Conservation (phyloP, 2,113 vertebrate genomes). For the mouse (Mus musculus) region DNA sequence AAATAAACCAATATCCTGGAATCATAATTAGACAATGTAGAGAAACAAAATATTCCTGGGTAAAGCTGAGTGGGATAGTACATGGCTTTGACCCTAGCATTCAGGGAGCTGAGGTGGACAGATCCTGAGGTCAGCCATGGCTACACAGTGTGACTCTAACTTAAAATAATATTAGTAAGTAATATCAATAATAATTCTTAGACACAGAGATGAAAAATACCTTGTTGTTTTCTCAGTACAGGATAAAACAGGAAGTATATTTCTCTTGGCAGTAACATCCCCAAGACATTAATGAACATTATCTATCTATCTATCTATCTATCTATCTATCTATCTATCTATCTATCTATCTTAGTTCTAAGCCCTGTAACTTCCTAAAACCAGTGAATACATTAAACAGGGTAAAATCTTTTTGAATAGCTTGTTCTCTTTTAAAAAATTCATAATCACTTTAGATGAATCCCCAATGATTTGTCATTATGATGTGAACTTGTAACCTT, state of each 20-base stretch:
- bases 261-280: neutral
- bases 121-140: neutral
- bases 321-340: too few species aligned
- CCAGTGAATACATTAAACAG: neutral
- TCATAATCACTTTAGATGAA: neutral
- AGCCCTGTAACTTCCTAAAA: neutral
- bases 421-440: neutral
- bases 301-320: too few species aligned
- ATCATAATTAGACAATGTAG: neutral
- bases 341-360: neutral
- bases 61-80: too few species aligned
- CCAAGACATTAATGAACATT: neutral
- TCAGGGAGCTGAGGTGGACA: neutral
- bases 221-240: neutral
- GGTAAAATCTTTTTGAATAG: neutral
- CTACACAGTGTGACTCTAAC: neutral
- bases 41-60: neutral
- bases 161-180: neutral
- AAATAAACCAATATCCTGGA: conserved; percentile 25
- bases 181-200: neutral
- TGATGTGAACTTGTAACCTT: neutral
- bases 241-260: neutral
- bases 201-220: neutral
- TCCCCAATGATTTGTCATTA: neutral
- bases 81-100: neutral